A percentile compares a stretch with the other conserved stretches of the same genome.
Evolutionary conservation across 1,140 invertebrate genomes (phyloP).

Genomic region (Cryptotermes secundus): DNA sequence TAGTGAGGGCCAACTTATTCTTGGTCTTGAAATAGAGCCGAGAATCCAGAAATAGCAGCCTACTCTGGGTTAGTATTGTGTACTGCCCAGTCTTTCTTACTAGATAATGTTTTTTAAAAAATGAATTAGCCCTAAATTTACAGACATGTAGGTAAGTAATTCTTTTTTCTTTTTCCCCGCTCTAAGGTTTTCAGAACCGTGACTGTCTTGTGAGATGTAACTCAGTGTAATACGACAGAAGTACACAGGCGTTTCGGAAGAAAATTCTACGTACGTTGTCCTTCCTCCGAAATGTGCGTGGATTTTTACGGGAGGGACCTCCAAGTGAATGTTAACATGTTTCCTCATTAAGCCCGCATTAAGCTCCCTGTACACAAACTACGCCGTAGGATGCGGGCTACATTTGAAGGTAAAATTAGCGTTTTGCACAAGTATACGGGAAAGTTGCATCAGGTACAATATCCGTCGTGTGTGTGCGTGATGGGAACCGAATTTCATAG

Average conservation of each 20-base stretch:
- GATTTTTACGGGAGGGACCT: too few species aligned
- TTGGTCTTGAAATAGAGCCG: slow-evolving; percentile 4
- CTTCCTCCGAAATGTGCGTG: too few species aligned
- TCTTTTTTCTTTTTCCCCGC: neutral
- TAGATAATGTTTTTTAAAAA: neutral
- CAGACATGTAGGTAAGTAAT: neutral
- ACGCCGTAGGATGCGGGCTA: neutral
- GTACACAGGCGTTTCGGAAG: neutral
- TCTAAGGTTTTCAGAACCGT: neutral
- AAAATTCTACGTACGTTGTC: neutral
- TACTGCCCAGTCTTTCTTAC: neutral
- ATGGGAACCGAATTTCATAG: too few species aligned
- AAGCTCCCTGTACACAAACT: neutral
- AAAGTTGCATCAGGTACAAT: neutral
- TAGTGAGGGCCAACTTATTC: neutral
- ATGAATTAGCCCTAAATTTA: neutral
- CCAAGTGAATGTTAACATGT: too few species aligned
- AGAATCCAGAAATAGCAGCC: neutral
- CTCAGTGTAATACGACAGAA: too few species aligned
- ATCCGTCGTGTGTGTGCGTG: neutral
- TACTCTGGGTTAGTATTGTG: neutral
- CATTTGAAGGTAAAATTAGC: slow-evolving; percentile 13
- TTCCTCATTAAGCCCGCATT: neutral
- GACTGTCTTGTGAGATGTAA: too few species aligned
- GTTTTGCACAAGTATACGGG: neutral